A percentile compares a stretch with the other conserved stretches of the same genome.
These are phyloP conservation scores for Ecdyonurus torrentis DNA, from an alignment of 2,888 invertebrate genomes.

Conservation along the genomic window DNA sequence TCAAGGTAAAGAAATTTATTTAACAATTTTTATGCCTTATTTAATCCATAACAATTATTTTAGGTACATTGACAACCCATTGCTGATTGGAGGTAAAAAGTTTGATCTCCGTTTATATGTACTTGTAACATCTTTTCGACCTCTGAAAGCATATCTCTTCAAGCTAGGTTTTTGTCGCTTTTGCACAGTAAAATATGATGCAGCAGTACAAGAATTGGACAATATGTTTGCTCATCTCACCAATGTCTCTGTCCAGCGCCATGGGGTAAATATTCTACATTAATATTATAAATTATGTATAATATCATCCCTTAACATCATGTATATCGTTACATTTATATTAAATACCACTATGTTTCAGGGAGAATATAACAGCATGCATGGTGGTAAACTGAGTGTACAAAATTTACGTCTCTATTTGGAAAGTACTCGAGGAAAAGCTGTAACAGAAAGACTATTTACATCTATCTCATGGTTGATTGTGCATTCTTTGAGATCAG, in stretches of 20 bases:
- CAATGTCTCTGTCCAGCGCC: constrained; percentile 96
- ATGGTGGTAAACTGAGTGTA: constrained; percentile 89
- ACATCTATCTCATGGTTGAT: constrained; percentile 79
- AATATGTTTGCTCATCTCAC: constrained; percentile 92
- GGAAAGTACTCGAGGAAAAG: constrained; percentile 78
- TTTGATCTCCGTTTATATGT: constrained; percentile 88
- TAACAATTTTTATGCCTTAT: background rate
- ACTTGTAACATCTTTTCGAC: constrained; percentile 82
- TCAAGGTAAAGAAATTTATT: constrained; percentile 40
- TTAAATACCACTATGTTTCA: constrained; percentile 24
- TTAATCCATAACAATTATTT: no score
- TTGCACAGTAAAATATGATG: constrained; percentile 90
- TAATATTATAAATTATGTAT: background rate
- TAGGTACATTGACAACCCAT: constrained; percentile 82
- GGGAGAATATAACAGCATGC: constrained; percentile 85
- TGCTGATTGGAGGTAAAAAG: constrained; percentile 90
- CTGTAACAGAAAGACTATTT: constrained; percentile 74
- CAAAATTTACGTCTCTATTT: constrained; percentile 78
- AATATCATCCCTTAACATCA: background rate
- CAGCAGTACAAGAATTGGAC: constrained; percentile 69
- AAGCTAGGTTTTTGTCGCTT: constrained; percentile 89
- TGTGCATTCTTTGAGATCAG: constrained; percentile 83
- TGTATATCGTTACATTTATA: background rate
- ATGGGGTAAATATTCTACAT: constrained; percentile 46
- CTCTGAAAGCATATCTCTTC: constrained; percentile 83